phyloP scores from a whole-genome alignment of 1,140 invertebrate genomes.

The Thrips palmi region DNA sequence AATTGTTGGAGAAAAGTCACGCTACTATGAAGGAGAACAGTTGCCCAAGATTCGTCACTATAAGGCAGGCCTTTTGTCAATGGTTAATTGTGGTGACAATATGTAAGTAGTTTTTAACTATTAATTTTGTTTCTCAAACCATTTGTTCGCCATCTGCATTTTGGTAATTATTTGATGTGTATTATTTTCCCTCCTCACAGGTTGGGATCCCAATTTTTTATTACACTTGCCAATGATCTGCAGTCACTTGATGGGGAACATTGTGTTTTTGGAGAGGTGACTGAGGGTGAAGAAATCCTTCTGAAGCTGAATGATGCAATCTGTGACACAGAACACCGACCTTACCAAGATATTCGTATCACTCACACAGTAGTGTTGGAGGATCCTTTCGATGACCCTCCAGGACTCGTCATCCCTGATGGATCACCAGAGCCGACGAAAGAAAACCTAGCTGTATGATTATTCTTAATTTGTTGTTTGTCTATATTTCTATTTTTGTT shows the following conservation, averaged over 20 bases:
- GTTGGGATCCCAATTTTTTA: constrained; percentile 93
- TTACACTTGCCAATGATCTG: constrained; percentile 76
- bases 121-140: constrained; percentile 1
- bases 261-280: constrained; percentile 92
- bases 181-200: constrained; percentile 21
- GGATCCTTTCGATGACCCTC: constrained; percentile 88
- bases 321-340: constrained; percentile 76
- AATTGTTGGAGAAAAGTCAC: constrained; percentile 68
- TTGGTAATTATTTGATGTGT: not conserved
- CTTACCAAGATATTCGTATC: constrained; percentile 92
- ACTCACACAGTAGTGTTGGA: constrained; percentile 93
- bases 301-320: constrained; percentile 83
- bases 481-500: constrained; percentile 19
- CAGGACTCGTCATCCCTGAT: constrained; percentile 52
- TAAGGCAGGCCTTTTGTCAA: constrained; percentile 72
- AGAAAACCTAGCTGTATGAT: constrained; percentile 44
- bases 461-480: constrained; percentile 8
- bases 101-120: constrained; percentile 32
- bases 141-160: no score
- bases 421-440: constrained; percentile 69
- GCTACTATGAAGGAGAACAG: constrained; percentile 83
- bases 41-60: constrained; percentile 83
- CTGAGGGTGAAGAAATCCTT: constrained; percentile 81
- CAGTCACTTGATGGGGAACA: constrained; percentile 86
- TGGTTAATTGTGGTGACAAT: constrained; percentile 86